Percentiles rank a stretch among this genome's conserved stretches.
Evolutionary conservation across 2,113 vertebrate species (phyloP).

Genomic region (Oryzias melastigma): DNA sequence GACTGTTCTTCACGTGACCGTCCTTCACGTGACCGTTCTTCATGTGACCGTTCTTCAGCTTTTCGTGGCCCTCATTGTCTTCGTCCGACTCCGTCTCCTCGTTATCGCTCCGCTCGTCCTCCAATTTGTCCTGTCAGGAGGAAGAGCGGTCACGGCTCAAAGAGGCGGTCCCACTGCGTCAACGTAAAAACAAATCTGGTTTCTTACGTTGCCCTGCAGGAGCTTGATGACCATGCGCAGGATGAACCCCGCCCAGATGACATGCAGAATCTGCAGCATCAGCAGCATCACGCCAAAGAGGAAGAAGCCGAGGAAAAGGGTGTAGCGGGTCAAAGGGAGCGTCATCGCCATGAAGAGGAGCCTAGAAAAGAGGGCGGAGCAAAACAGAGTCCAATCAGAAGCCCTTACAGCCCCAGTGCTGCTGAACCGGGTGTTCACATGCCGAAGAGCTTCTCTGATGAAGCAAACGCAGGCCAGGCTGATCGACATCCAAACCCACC

Average conservation of each 20-base stretch:
- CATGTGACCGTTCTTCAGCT: constrained; percentile 79
- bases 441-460: no score
- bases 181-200: background rate
- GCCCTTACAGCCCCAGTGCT: constrained; percentile 25
- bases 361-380: constrained; percentile 71
- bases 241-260: constrained; percentile 93
- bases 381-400: constrained; percentile 62
- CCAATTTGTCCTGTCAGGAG: constrained; percentile 73
- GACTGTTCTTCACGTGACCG: constrained; percentile 75
- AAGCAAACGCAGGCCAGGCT: no score
- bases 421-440: no score
- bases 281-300: constrained; percentile 92
- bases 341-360: constrained; percentile 87
- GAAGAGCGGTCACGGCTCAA: background rate
- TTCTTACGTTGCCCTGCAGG: constrained; percentile 88
- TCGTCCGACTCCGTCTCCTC: constrained; percentile 90
- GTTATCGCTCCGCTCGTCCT: constrained; percentile 90
- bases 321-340: constrained; percentile 84
- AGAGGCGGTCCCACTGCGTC: no score
- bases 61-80: constrained; percentile 66
- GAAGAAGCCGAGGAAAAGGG: constrained; percentile 89
- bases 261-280: constrained; percentile 87
- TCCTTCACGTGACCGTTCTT: constrained; percentile 86
- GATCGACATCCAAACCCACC: no score
- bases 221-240: constrained; percentile 94